Base-by-base conservation (phyloP, 2,113 vertebrate genomes). In the Siphamia tubifer region DNA sequence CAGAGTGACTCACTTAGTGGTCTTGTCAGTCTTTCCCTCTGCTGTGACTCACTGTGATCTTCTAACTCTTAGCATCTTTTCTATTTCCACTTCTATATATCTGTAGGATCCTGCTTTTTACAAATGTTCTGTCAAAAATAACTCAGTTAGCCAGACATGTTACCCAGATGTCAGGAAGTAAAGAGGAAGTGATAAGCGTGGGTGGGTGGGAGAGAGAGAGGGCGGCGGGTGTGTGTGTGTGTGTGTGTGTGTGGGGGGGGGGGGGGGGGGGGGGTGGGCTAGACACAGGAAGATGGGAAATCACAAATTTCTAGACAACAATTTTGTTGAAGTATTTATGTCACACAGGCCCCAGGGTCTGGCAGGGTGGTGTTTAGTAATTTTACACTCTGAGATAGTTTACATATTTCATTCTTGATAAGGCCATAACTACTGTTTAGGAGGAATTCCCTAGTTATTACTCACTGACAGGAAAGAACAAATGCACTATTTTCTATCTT, bases 401-500 rank as follows among this genome's bases (percentile, higher is more conserved):
- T 77, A 84, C 81, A 87, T 85, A 75, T 75, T 84, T 84, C 45
- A 68, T 81, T 79, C 36, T 61, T 23, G 82, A 90, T 88, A 87
- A 87, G 60, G 35, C 34, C 19, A 52, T 34, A 32, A 64, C 51
- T 73, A 75, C 67, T 72, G 10, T 78, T 80, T 73, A 34, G 19
- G 48, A 79, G 62, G 77, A 85, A 84, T 82, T 84, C 71, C 74
- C 61, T 56, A 63, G 65, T 16, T 52, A 63, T 42, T 67, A 39
- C 68, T 69, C 56, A 60, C 52, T 63, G 74, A 74, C 57, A 55
- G 68, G 42, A 86, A 74, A 17, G 35, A 42, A 49, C 51, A 42
- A 27, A 30, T 32, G 38, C 44, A 19, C n/a, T 17, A 27, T 31
- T 23, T 6, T 23, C 28, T 13, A 43, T 39, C 49, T 47, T 35